Evolutionary conservation across 2,113 vertebrate species (phyloP), one percentile per base, ranked within the genome.

Genomic region (Ellobius talpinus): DNA sequence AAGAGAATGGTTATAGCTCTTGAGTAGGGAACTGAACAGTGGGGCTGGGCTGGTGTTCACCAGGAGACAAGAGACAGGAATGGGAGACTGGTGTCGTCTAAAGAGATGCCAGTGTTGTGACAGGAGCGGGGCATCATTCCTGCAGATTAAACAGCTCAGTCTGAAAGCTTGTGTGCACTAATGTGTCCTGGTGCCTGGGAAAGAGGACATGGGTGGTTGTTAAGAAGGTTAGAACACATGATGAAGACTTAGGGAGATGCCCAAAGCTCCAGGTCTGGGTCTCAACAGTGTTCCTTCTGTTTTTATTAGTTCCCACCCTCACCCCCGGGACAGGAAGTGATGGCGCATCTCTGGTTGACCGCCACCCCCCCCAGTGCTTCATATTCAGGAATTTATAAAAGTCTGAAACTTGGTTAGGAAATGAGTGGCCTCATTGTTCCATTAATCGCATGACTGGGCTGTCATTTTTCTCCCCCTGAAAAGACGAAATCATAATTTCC

Each of bases 401-500:
- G 82, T 17, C 24, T 42, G 31, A 84, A 91, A 82, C 68, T 90
- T 89, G 66, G 61, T 66, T 92, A 79, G 63, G 45, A 91, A 96
- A 79, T 19, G 79, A 47, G 55, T 93, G 45, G 47, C 77, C 72
- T 93, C 0, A n/a, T 74, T 73, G 36, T 94, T 96, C 89, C 84
- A 78, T 96, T 97, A 78, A 19, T 94, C 58, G 58, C 74, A 36
- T 55, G 85, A 81, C 95, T 81, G 90, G 95, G 45, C 93, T 98
- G 42, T 96, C 79, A 94, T 97, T 90, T 91, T 36, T 82, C 24
- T 98, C 87, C 68, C 47, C 58, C 66, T 97, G 73, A 91, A 96
- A 92, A 87, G 78, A 92, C 23, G 79, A 86, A 95, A 87, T 95
- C 55, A 10, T 89, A 61, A 92, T 98, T 97, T 98, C 94, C 86